Base-by-base conservation (phyloP, 1,140 invertebrate genomes). In the Mercenaria mercenaria region DNA sequence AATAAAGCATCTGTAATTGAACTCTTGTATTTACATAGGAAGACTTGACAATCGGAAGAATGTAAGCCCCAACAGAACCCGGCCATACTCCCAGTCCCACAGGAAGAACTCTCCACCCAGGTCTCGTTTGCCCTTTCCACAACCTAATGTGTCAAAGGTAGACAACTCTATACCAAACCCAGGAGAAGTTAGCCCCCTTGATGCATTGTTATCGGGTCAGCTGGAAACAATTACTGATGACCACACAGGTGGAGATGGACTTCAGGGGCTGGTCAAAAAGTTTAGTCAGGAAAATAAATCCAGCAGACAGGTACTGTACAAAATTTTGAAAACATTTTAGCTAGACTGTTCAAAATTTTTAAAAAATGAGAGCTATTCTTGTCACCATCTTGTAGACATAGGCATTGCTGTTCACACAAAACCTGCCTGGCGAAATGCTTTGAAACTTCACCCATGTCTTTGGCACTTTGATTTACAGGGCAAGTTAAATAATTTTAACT, bases 231-330 rank as follows among this genome's bases (percentile, higher is more conserved):
- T 72, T 20, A 11, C 29, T 32, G 41, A 34, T 13, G 69, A 89
- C 15, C 8, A 26, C 13, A 18, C 23, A n/a, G 23, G 6, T 0
- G 76, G 79, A 20, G n/a, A 56, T 61, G 77, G 50, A 29, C 52
- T 92, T 32, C 86, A 90, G 59, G 67, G 56, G 32, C 77, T 92
- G 4, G 89, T 92, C 26, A 88, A 90, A 61, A 92, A 91, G 76
- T 91, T 92, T 39, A 82, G 80, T 0, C 88, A 91, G 23, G 90
- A 91, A 23, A 91, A 91, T 1, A 92, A 91, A 67, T 83, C 88
- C 10, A 92, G 92, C 72, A 89, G 92, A 37, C 92, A 92, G 41
- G 92, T 92, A 64, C 2, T 32, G 20, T 26, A 26, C 23, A n/a
- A n/a, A n/a, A n/a, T n/a, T n/a, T n/a, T 32, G 59, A 8, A 50